Evolutionary conservation across 2,888 invertebrate species (phyloP).

Genomic region (Zeuzera pyrina): DNA sequence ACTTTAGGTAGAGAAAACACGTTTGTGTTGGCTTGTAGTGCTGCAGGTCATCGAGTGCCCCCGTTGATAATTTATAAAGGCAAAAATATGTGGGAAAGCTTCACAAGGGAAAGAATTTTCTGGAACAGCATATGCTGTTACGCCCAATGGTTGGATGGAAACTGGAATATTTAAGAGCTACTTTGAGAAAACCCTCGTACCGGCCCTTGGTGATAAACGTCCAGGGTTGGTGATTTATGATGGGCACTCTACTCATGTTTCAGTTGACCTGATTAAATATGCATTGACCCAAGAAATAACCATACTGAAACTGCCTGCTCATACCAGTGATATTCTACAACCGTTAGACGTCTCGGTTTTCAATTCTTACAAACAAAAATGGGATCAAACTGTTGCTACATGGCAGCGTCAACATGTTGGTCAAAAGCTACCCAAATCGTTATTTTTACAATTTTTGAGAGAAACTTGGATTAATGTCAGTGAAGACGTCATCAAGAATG

Average conservation of each 20-base stretch:
- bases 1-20: constrained; percentile 3
- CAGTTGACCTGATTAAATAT: constrained; percentile 2
- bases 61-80: constrained; percentile 1
- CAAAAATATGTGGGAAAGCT: constrained; percentile 4
- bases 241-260: constrained; percentile 1
- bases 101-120: constrained; percentile 6
- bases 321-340: constrained; percentile 6
- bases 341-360: constrained; percentile 9
- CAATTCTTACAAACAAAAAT: constrained; percentile 12
- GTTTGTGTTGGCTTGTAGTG: constrained; percentile 3
- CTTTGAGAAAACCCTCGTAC: constrained; percentile 2
- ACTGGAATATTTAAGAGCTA: constrained; percentile 1
- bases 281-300: constrained; percentile 5
- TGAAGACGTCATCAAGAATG: constrained; percentile 7
- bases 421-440: constrained; percentile 10
- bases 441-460: constrained; percentile 9
- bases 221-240: constrained; percentile 3
- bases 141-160: constrained; percentile 7
- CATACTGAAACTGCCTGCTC: constrained; percentile 7
- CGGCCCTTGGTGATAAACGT: constrained; percentile 3
- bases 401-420: constrained; percentile 10
- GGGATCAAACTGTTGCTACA: constrained; percentile 12
- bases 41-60: constrained; percentile 1
- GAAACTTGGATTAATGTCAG: constrained; percentile 9
- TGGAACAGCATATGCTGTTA: constrained; percentile 4